phyloP scores from a whole-genome alignment of 2,888 invertebrate species.

The Neoascia interrupta region DNA sequence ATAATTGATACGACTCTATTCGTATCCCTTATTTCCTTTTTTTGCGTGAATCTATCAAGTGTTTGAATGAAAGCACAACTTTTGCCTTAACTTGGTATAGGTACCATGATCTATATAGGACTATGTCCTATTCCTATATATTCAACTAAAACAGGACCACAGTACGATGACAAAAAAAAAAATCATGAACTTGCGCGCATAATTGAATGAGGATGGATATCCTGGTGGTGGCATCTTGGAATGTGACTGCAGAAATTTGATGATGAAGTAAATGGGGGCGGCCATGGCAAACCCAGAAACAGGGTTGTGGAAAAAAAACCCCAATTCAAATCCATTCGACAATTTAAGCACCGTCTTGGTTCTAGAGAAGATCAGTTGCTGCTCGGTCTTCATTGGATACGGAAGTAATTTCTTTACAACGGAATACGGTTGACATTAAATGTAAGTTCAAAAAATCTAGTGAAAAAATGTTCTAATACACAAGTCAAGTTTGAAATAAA shows the following conservation, averaged over 20 bases:
- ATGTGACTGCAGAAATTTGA: slow-evolving; percentile 44
- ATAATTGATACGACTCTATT: slow-evolving; percentile 53
- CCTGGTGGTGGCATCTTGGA: slow-evolving; percentile 63
- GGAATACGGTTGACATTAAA: slow-evolving; percentile 21
- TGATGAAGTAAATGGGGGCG: not conserved
- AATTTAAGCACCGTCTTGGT: slow-evolving; percentile 73
- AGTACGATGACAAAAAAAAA: slow-evolving; percentile 65
- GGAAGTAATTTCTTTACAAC: slow-evolving; percentile 70
- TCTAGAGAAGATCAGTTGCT: slow-evolving; percentile 76
- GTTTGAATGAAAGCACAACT: not conserved
- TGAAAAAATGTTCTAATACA: not conserved
- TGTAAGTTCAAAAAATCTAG: slow-evolving; percentile 35
- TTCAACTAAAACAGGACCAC: slow-evolving; percentile 28
- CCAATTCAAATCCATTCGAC: slow-evolving; percentile 73
- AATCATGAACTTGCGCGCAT: slow-evolving; percentile 65
- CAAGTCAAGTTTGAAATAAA: no score
- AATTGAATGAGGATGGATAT: slow-evolving; percentile 63
- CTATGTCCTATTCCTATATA: not conserved
- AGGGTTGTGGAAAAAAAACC: slow-evolving; percentile 3
- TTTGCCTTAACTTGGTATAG: not conserved
- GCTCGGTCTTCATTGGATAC: slow-evolving; percentile 74
- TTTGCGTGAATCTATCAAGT: slow-evolving; percentile 35
- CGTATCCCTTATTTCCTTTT: slow-evolving; percentile 16
- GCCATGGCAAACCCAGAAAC: not conserved
- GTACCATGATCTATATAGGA: no score